Evolutionary conservation across 1,140 invertebrate species (phyloP).

Genomic region (Orussus abietinus): DNA sequence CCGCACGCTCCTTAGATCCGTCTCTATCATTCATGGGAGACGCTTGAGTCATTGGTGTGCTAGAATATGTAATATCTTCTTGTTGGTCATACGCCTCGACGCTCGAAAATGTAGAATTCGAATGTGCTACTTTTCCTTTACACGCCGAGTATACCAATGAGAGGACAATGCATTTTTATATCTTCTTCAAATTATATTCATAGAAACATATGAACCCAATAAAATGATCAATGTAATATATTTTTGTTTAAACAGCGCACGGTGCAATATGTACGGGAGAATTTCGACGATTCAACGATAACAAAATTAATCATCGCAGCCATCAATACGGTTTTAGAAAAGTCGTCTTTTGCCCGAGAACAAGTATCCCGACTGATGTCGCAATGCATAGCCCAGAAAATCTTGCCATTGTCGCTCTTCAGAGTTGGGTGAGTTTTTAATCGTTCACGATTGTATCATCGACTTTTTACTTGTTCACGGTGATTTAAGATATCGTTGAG

Average conservation of each 20-base stretch:
- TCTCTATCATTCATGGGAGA: constrained; percentile 32
- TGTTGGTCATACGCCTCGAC: neutral
- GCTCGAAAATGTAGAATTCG: constrained; percentile 12
- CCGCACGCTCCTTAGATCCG: constrained; percentile 47
- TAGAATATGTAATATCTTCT: constrained; percentile 24
- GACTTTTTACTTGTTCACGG: too few species aligned
- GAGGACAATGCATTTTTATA: constrained; percentile 20
- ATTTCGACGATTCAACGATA: constrained; percentile 20
- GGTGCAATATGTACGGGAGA: constrained; percentile 15
- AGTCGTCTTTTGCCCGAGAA: constrained; percentile 16
- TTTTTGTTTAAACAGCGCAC: constrained; percentile 17
- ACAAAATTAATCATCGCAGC: constrained; percentile 24
- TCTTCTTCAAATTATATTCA: neutral
- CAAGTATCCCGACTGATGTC: constrained; percentile 23
- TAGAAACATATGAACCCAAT: neutral
- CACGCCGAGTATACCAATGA: constrained; percentile 20
- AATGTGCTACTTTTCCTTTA: constrained; percentile 16
- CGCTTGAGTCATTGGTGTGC: constrained; percentile 48
- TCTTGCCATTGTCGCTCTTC: constrained; percentile 24
- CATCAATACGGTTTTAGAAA: constrained; percentile 30
- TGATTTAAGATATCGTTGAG: too few species aligned
- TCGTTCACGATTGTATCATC: too few species aligned
- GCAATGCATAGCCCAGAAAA: constrained; percentile 21
- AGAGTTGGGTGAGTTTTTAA: constrained; percentile 31
- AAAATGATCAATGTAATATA: neutral